Conservation (phyloP, 2,113 vertebrate species). For the Odobenus rosmarus region DNA sequence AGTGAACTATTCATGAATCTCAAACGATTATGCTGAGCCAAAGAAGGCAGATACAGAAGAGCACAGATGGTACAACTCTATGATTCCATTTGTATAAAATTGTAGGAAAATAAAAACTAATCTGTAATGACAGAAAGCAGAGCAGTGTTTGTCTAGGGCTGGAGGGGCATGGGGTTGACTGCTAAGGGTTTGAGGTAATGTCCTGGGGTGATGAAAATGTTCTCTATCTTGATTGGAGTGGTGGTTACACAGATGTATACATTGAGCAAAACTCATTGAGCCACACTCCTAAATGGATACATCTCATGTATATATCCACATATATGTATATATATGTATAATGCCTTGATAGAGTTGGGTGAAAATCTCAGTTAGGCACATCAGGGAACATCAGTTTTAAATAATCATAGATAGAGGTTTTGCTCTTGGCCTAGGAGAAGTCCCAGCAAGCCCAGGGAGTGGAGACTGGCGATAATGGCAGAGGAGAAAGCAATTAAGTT, state of each 20-base stretch:
- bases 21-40: neutral
- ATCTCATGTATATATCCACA: neutral
- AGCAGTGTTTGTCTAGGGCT: neutral
- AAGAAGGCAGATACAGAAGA: neutral
- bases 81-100: neutral
- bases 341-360: neutral
- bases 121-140: neutral
- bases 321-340: neutral
- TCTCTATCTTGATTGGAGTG: neutral
- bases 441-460: neutral
- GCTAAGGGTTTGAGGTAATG: neutral
- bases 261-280: neutral
- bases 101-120: neutral
- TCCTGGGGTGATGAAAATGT: neutral
- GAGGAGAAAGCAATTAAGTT: neutral
- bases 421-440: neutral
- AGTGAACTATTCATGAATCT: neutral
- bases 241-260: neutral
- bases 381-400: neutral
- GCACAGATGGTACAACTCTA: neutral
- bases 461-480: accelerated
- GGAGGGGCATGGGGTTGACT: neutral
- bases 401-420: neutral
- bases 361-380: neutral
- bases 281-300: neutral